Base-by-base conservation (phyloP, 2,888 invertebrate species). In the Meloe dianella region DNA sequence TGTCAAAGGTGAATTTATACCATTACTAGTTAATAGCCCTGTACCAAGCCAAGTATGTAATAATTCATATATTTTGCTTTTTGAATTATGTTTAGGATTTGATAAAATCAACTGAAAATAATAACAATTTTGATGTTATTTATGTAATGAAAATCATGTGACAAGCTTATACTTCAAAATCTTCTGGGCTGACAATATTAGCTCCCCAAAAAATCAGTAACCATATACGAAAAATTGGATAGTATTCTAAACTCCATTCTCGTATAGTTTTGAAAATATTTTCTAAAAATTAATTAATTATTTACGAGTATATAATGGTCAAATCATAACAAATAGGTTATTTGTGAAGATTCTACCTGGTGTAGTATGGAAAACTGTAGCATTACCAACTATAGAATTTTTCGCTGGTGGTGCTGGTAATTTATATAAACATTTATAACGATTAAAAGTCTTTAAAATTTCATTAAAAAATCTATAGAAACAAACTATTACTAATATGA, bases 21-120 rank as follows among this genome's bases (percentile, higher is more conserved):
- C 84, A 71, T 73, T 70, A 62, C 82, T 82, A 5, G 83, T 83
- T 2, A 84, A 73, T 54, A 84, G 76, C 35, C 84, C 84, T 2
- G 78, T 79, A 12, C 74, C 66, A 9, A 84, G 74, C 84, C 84
- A 84, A 24, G 80, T 78, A 29, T 77, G 69, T 12, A 84, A 68
- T 12, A 77, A 61, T n/a, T 74, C 7, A 61, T 84, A 84, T 0
- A 80, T 1, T 0, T 3, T 1, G 66, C 80, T 78, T 73, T 84
- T 84, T 9, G 77, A 68, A 14, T 78, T 80, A 64, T 80, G 73
- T 59, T 77, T 80, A 1, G 69, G 67, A 57, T 76, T 82, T 8
- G 78, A 76, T 12, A 84, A 63, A 17, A 84, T 61, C n/a, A 74
- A 64, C 83, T 84, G 51, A 5, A 54, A 47, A 8, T n/a, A n/a